Evolutionary conservation across 1,140 invertebrate species (phyloP).

Genomic region (Phymastichus coffea): DNA sequence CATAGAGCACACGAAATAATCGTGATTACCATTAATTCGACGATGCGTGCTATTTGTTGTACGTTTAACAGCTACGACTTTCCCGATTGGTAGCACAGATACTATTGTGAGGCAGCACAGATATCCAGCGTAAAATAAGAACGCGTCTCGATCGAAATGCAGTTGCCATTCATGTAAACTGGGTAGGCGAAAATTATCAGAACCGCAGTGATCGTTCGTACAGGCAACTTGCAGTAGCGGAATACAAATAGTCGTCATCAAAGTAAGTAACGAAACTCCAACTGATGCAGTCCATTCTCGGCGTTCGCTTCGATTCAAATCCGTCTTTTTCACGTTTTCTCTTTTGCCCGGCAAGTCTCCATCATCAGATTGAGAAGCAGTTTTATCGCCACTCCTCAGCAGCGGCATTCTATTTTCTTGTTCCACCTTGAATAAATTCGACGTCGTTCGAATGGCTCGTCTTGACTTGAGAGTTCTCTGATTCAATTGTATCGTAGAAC

Average conservation of each 20-base stretch:
- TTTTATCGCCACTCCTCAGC: constrained; percentile 41
- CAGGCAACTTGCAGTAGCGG: constrained; percentile 47
- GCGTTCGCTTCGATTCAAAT: constrained; percentile 41
- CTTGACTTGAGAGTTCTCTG: constrained; percentile 38
- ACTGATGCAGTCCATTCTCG: constrained; percentile 51
- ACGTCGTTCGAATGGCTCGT: constrained; percentile 42
- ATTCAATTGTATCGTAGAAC: constrained; percentile 32
- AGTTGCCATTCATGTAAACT: constrained; percentile 24
- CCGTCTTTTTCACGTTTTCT: constrained; percentile 38
- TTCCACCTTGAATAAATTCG: constrained; percentile 38
- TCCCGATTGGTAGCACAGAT: constrained; percentile 47
- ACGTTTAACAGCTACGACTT: constrained; percentile 38
- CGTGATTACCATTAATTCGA: constrained; percentile 51
- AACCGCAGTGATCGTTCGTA: constrained; percentile 38
- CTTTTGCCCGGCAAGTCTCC: too few relatives aligned
- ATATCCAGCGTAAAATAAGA: constrained; percentile 39
- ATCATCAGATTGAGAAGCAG: constrained; percentile 48
- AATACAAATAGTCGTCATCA: constrained; percentile 34
- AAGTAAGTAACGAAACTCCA: constrained; percentile 41
- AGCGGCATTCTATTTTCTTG: constrained; percentile 33
- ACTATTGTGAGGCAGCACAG: constrained; percentile 36
- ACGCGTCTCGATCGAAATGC: constrained; percentile 38
- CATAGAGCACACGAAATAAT: neutral
- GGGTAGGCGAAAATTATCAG: constrained; percentile 32
- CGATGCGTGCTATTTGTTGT: constrained; percentile 46